Evolutionary conservation across 2,113 vertebrate species (phyloP), one percentile per base, ranked within the genome.

Genomic region (Prionailurus bengalensis): DNA sequence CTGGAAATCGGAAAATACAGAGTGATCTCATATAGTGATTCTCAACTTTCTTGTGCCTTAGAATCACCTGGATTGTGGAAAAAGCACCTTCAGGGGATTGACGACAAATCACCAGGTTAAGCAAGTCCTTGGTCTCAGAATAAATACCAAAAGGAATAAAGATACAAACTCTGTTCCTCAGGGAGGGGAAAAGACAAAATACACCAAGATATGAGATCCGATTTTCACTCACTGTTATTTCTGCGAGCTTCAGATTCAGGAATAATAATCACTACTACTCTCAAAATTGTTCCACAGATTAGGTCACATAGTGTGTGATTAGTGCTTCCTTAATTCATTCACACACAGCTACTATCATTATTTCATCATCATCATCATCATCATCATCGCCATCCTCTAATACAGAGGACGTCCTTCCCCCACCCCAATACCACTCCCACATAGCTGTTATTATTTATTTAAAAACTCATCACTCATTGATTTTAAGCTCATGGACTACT

Each of bases 1-100:
- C 81, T 95, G 76, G 74, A 96, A 96, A 96, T 92, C 80, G 81
- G 88, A 91, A 94, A 97, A 96, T 78, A 93, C 89, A 96, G 93
- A 97, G 94, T 97, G 97, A 96, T 96, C 85, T 87, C 1, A 71
- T 96, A 96, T 80, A 76, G 55, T 19, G 51, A 80, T 58, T 95
- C 83, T 89, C 94, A 92, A 84, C 76, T 89, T 87, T 58, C 51
- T 36, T 63, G 79, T 76, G 12, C 33, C 45, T 84, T 29, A 89
- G 74, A 92, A 92, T 85, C 51, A 83, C 31, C 65, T 65, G 48
- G 55, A 95, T 33, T 81, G 87, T 82, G 81, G 85, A 36, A 70
- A 42, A 90, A 96, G 53, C 16, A 83, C 82, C 45, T 86, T 86
- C 31, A 63, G 81, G 25, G 71, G 48, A 82, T 36, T 58, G 65